Base-by-base conservation (phyloP, 2,888 invertebrate species). In the Brachyptera risi region DNA sequence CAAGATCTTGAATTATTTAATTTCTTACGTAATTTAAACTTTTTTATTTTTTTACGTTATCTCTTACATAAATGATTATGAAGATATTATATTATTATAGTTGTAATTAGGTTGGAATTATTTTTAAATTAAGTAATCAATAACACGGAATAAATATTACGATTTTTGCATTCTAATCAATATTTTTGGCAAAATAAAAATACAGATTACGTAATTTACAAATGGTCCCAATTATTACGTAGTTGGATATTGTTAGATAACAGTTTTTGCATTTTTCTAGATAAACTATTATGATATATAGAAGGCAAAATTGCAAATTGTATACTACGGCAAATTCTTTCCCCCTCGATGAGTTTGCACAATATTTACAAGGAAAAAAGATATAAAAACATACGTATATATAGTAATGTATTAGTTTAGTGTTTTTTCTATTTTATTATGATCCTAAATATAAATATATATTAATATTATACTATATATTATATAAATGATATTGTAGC, bases 381-480 rank as follows among this genome's bases (percentile, higher is more conserved):
- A 54, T 54, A 54, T 54, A 54, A 31, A 37, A 54, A 37, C 17
- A 54, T 21, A 44, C 21, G 21, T 21, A 31, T 27, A 63, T 59
- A 65, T 61, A 65, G 63, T 64, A 67, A 63, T 65, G 62, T 65
- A 66, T 61, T 64, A 67, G 65, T 62, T 61, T 65, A 67, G 66
- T 65, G 64, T 69, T 68, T 69, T 67, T 68, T 69, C 69, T 70
- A 68, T 69, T 70, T 70, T 69, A 70, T 70, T 70, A 70, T 68
- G 66, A 68, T 68, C 68, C 68, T 70, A 68, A 66, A 63, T 68
- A 68, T 68, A 68, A 67, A 66, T 66, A 68, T 69, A 68, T 67
- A 67, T 67, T 61, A 67, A 65, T 63, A 65, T 65, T 63, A 65
- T 66, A 68, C 68, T 68, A 68, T 67, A 68, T 67, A 69, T 67